Base-by-base conservation (phyloP, 2,888 invertebrate genomes). In the Phengaris arion region DNA sequence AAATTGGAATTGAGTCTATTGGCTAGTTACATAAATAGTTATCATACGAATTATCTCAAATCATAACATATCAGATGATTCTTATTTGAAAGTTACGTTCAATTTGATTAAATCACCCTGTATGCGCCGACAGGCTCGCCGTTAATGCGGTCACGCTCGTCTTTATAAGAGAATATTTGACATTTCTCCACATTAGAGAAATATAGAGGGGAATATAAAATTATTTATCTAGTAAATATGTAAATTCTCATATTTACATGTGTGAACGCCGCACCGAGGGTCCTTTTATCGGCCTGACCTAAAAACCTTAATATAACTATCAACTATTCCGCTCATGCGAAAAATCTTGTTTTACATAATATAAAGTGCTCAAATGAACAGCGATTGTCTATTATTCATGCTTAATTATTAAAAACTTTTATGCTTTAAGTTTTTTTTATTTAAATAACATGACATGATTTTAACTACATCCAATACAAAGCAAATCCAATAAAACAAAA, bases 161-260 rank as follows among this genome's bases (percentile, higher is more conserved):
- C 64, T 64, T 64, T 64, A 64, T 64, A 35, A 35, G 35, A 13
- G 35, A 64, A 64, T 64, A 64, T 64, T 64, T 45, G 64, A 64
- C 64, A 12, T 45, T 64, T 45, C 64, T 64, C 64, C 35, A 64
- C 64, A 64, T 64, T 35, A 35, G 35, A 64, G 35, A 64, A 64
- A 64, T 64, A 35, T 64, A 64, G 64, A 35, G 35, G 64, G 64
- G 35, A 35, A 64, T 64, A 64, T 64, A 64, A 64, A 35, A 64
- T 64, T 35, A 45, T 45, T 64, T 64, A 64, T 64, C 64, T 64
- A 64, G 35, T 35, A 13, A 64, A 35, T 45, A 64, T 64, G 64
- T 64, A 35, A 64, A 64, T 64, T 59, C 35, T 13, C 64, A 15
- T 59, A 59, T 64, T 64, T 45, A 45, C 35, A 64, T 64, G 35